These are phyloP conservation scores for Epizoanthus illoricatus DNA, from an alignment of 92 coral and sea anemone genomes.

Conservation along the genomic window DNA sequence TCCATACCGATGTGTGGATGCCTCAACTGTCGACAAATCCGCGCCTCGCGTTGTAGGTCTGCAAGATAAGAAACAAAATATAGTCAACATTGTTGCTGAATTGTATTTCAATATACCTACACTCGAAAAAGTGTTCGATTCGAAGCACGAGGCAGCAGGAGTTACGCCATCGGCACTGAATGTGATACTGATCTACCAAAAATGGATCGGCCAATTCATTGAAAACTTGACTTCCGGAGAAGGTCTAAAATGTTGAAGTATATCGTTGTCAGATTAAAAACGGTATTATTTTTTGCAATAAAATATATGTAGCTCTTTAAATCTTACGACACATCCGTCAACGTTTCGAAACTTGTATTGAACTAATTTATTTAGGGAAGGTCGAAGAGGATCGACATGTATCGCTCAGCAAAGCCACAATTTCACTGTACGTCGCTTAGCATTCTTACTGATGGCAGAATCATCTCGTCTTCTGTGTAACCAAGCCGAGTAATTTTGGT, in stretches of 20 bases:
- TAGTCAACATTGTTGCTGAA: slow-evolving; percentile 4
- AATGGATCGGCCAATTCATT: slow-evolving; percentile 6
- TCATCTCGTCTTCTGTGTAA: background rate
- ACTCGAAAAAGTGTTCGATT: slow-evolving; percentile 20
- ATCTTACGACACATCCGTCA: background rate
- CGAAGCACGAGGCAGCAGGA: slow-evolving; percentile 22
- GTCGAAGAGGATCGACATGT: background rate
- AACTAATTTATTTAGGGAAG: background rate
- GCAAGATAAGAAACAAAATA: slow-evolving; percentile 31
- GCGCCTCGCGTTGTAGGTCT: slow-evolving; percentile 93
- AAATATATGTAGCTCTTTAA: background rate
- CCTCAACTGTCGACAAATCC: slow-evolving; percentile 84
- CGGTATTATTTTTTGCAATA: background rate
- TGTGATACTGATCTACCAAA: slow-evolving; percentile 10
- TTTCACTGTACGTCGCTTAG: background rate
- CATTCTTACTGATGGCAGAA: background rate
- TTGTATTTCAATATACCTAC: slow-evolving; percentile 4
- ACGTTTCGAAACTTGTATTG: background rate
- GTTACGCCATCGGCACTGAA: background rate
- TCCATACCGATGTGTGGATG: slow-evolving; percentile 96
- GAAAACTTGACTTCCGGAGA: slow-evolving; percentile 39
- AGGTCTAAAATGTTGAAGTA: slow-evolving; percentile 5
- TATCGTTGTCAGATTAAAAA: background rate
- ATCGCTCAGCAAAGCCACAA: background rate
- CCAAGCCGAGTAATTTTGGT: background rate